Percentiles rank a stretch among this genome's conserved stretches.
Evolutionary conservation across 2,797 vertebrate genomes (phyloP).

Genomic region (Centroberyx gerrardi): DNA sequence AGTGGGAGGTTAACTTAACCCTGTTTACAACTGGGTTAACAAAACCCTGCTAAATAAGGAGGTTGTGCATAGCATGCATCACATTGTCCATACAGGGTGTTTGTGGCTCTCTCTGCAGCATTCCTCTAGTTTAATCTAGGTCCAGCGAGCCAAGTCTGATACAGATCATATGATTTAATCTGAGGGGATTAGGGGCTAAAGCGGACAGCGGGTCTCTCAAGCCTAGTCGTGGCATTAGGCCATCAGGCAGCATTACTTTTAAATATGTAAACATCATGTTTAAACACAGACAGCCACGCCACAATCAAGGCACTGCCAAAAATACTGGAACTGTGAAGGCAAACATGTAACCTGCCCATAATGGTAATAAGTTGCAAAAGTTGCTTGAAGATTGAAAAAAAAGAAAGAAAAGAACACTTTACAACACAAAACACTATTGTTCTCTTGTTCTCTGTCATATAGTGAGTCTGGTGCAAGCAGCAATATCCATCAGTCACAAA

Average conservation of each 20-base stretch:
- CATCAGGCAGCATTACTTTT: constrained; percentile 73
- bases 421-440: too few relatives aligned
- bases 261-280: constrained; percentile 82
- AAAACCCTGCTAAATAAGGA: constrained; percentile 41
- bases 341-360: constrained; percentile 16
- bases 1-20: constrained; percentile 3
- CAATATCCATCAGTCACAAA: constrained; percentile 23
- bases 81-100: constrained; percentile 29
- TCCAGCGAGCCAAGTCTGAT: constrained; percentile 70
- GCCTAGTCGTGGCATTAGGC: constrained; percentile 75
- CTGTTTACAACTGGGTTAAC: constrained; percentile 20
- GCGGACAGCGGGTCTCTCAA: constrained; percentile 70
- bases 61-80: constrained; percentile 27
- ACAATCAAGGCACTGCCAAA: constrained; percentile 53
- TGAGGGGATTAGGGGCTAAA: constrained; percentile 80
- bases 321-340: constrained; percentile 18
- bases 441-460: neutral
- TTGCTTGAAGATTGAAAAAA: neutral
- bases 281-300: constrained; percentile 72
- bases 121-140: constrained; percentile 72
- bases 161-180: constrained; percentile 86
- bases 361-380: constrained; percentile 1
- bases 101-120: constrained; percentile 49
- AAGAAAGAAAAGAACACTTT: too few relatives aligned
- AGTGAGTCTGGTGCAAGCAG: neutral